A percentile compares a stretch with the other conserved stretches of the same genome.
These are phyloP conservation scores for Tipula lateralis DNA, from an alignment of 2,888 invertebrate genomes.

Conservation along the genomic window DNA sequence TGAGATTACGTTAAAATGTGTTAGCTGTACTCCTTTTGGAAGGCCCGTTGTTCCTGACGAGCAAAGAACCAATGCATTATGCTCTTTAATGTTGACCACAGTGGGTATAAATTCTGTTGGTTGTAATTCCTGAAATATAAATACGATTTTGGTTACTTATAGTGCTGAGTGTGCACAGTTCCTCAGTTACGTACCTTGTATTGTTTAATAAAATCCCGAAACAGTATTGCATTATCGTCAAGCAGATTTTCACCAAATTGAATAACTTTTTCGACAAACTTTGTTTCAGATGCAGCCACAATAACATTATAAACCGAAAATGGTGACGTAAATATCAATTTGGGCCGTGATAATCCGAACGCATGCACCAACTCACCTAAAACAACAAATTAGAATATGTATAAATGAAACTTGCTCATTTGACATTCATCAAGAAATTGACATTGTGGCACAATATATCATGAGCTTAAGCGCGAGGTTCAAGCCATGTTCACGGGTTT, in stretches of 20 bases:
- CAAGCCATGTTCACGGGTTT: too few species aligned
- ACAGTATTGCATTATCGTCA: not conserved
- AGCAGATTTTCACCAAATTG: conserved; percentile 52
- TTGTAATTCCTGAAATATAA: not conserved
- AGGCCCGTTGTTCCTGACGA: conserved; percentile 78
- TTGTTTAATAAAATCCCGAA: conserved; percentile 35
- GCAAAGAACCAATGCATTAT: conserved; percentile 62
- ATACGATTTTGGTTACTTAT: not conserved
- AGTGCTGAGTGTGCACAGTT: too few species aligned
- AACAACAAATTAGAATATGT: not conserved
- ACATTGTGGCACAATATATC: too few species aligned
- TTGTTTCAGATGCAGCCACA: conserved; percentile 52
- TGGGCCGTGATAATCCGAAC: conserved; percentile 64
- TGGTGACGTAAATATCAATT: conserved; percentile 60
- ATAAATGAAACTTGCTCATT: too few species aligned
- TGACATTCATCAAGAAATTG: too few species aligned
- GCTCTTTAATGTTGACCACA: conserved; percentile 52
- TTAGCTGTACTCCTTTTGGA: conserved; percentile 72
- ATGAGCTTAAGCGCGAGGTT: too few species aligned
- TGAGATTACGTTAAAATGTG: conserved; percentile 38
- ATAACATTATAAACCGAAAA: conserved; percentile 42
- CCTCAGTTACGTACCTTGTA: too few species aligned
- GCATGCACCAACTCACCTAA: conserved; percentile 65
- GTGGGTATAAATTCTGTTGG: not conserved
- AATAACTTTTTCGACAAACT: conserved; percentile 55